Base-by-base conservation (phyloP, 1,140 invertebrate genomes). In the Drosophila pseudoananassae region DNA sequence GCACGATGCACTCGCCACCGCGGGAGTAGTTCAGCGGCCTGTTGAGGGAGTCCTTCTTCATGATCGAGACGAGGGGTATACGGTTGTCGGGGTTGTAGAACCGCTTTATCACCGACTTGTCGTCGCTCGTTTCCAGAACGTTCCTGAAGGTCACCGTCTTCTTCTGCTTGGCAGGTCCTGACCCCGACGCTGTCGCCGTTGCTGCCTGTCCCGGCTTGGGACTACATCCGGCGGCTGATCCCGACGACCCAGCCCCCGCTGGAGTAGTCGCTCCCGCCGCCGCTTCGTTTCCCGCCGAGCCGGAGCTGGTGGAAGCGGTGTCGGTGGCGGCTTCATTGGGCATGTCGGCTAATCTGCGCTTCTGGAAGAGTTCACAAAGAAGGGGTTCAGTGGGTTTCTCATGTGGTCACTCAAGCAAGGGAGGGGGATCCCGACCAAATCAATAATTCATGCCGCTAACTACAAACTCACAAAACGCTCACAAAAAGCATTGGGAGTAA, bases 111-210 rank as follows among this genome's bases (percentile, higher is more conserved):
- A 90, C 88, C 52, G 80, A 83, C 61, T 88, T 88, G 71, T 92
- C 91, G 66, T 92, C 91, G 70, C 91, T 92, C 17, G 90, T 92
- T 43, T 92, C 91, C 17, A 92, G 77, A 53, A 91, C 90, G 54
- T 90, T 91, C 69, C 90, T 91, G 51, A 92, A 92, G 29, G 91
- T 92, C 12, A 92, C 91, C 31, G 89, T 91, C 66, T 92, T 92
- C 78, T 92, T 92, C 61, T 83, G 90, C 50, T 92, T 90, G 2
- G 47, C n/a, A 27, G 57, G 10, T 38, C 23, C 14, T 23, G 58
- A 12, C 9, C 68, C 3, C 3, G 65, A 7, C 36, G 31, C 15
- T n/a, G 51, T 31, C 20, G 70, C 27, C 29, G 50, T 25, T 23
- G 55, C 25, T 53, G 52, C 25, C 10, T 15, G 7, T 45, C n/a